Percentiles rank a stretch among this genome's conserved stretches.
Evolutionary conservation across 2,797 vertebrate species (phyloP).

Genomic region (Macroramphosus scolopax): DNA sequence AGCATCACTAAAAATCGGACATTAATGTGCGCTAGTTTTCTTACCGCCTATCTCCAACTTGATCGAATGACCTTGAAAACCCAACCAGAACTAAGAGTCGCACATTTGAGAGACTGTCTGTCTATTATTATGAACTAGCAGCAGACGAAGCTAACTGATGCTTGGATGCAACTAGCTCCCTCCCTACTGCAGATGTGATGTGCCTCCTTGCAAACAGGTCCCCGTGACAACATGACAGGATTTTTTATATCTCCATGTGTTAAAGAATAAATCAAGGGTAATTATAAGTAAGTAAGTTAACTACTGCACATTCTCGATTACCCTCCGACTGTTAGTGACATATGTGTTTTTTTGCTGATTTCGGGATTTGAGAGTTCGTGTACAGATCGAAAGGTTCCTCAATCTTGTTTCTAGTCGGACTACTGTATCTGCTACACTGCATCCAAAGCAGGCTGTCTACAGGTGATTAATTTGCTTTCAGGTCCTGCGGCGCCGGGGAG

Average conservation of each 20-base stretch:
- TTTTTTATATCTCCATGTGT: no score
- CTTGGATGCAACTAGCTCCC: slow-evolving; percentile 35
- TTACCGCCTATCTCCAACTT: slow-evolving; percentile 33
- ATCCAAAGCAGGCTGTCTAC: slow-evolving; percentile 18
- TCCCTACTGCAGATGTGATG: slow-evolving; percentile 42
- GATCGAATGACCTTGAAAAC: slow-evolving; percentile 40
- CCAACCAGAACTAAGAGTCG: slow-evolving; percentile 11
- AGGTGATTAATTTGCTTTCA: slow-evolving; percentile 25
- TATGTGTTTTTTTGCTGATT: background rate
- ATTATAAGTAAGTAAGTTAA: no score
- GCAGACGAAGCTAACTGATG: slow-evolving; percentile 16
- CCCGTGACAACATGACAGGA: slow-evolving; percentile 30
- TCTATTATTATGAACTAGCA: background rate
- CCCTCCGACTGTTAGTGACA: no score
- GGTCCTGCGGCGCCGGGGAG: background rate
- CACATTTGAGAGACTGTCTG: slow-evolving; percentile 40
- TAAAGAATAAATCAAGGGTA: no score
- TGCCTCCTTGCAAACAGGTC: slow-evolving; percentile 33
- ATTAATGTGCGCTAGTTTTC: background rate
- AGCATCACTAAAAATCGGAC: slow-evolving; percentile 48
- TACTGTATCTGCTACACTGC: slow-evolving; percentile 31
- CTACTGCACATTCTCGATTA: no score
- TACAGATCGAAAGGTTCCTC: background rate
- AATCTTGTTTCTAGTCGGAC: slow-evolving; percentile 57
- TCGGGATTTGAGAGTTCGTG: background rate